These are phyloP conservation scores for Pherbina coryleti DNA, from an alignment of 2,888 invertebrate genomes.

Conservation along the genomic window DNA sequence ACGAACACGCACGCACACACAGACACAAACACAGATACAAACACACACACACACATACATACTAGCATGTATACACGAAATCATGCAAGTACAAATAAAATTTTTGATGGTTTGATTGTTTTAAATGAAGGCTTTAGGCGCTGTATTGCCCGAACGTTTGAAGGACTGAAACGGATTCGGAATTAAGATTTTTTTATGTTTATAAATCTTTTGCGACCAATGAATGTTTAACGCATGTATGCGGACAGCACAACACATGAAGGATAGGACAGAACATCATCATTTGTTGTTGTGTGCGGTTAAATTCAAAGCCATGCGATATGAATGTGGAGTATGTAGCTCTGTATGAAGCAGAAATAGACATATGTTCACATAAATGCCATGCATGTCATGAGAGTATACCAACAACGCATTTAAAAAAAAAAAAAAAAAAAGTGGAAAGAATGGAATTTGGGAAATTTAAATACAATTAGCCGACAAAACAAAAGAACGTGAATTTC, in stretches of 20 bases:
- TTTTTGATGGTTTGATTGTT: conserved; percentile 20
- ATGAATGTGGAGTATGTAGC: no score
- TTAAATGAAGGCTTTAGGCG: conserved; percentile 10
- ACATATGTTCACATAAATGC: no score
- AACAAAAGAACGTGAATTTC: no score
- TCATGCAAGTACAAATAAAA: neutral
- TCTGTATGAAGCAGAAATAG: no score
- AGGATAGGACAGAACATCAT: neutral
- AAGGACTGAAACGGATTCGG: neutral
- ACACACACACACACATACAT: conserved; percentile 21
- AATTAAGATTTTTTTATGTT: conserved; percentile 4
- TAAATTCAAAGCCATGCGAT: neutral
- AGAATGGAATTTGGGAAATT: no score
- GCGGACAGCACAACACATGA: neutral
- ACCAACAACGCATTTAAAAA: neutral
- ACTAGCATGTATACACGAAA: neutral
- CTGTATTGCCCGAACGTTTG: neutral
- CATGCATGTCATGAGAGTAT: no score
- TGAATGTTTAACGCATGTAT: conserved; percentile 11
- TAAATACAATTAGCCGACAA: no score
- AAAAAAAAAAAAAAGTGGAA: neutral
- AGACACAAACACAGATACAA: conserved; percentile 6
- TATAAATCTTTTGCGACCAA: neutral
- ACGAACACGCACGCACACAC: conserved; percentile 46
- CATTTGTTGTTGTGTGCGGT: neutral